phyloP scores from a whole-genome alignment of 2,888 invertebrate genomes.

The Chromoteleia sp. region DNA sequence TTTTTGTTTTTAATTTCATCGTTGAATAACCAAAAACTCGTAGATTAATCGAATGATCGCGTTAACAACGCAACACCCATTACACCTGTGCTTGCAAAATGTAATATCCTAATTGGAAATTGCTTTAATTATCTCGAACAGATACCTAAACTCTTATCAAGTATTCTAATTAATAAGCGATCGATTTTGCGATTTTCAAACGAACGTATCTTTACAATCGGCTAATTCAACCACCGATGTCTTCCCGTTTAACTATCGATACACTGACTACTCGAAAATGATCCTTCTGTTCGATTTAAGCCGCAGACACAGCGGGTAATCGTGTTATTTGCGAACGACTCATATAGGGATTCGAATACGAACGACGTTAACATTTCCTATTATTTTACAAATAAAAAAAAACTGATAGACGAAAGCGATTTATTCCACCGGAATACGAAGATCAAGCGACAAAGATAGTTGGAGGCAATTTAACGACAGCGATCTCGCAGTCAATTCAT shows the following conservation, averaged over 20 bases:
- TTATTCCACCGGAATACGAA: slow-evolving; percentile 25
- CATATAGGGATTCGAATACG: background rate
- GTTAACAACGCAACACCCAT: background rate
- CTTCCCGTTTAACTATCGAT: no score
- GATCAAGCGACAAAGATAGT: slow-evolving; percentile 47
- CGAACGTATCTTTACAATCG: background rate
- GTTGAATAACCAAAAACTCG: background rate
- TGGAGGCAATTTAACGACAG: slow-evolving; percentile 41
- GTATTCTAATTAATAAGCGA: slow-evolving; percentile 35
- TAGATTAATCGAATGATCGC: background rate
- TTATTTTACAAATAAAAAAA: slow-evolving; percentile 22
- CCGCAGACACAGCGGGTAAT: slow-evolving; percentile 6
- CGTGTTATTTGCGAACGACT: background rate
- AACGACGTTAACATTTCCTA: slow-evolving; percentile 3
- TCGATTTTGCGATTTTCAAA: slow-evolving; percentile 21
- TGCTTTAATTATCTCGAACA: slow-evolving; percentile 35
- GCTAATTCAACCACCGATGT: no score
- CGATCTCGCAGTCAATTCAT: slow-evolving; percentile 47
- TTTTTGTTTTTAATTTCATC: no score
- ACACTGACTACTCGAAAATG: no score
- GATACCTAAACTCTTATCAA: slow-evolving; percentile 19
- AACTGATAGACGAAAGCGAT: slow-evolving; percentile 23
- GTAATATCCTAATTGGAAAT: slow-evolving; percentile 43
- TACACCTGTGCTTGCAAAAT: slow-evolving; percentile 8
- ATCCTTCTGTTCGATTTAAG: slow-evolving; percentile 3